Evolutionary conservation across 2,888 invertebrate genomes (phyloP).

Genomic region (Odontocolon sp.): DNA sequence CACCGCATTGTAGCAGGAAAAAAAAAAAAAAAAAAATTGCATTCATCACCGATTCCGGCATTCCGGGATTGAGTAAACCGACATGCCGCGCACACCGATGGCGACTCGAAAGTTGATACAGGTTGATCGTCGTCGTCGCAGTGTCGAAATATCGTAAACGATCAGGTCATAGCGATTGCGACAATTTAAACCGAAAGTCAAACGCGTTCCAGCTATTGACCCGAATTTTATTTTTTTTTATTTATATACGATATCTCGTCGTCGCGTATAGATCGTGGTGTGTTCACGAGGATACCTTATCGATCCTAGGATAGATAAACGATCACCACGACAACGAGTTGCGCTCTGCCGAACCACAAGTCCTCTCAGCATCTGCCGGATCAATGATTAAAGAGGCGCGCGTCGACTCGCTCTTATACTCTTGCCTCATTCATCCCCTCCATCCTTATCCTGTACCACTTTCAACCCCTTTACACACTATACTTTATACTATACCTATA

Average conservation of each 20-base stretch:
- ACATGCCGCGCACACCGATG: too few species aligned
- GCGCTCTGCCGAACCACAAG: constrained; percentile 1
- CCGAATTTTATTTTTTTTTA: too few species aligned
- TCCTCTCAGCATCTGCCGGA: constrained; percentile 46
- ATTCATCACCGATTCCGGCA: not conserved
- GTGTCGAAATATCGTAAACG: not conserved
- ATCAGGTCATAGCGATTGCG: not conserved
- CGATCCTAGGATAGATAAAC: not conserved
- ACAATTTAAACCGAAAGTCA: not conserved
- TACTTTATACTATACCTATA: not conserved
- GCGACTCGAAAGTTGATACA: not conserved
- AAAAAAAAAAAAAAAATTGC: not conserved
- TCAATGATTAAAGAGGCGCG: constrained; percentile 60
- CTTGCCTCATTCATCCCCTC: constrained; percentile 5
- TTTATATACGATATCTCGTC: too few species aligned
- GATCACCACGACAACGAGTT: constrained; percentile 3
- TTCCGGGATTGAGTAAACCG: not conserved
- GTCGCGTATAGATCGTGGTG: not conserved
- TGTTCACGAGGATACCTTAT: not conserved
- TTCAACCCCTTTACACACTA: not conserved
- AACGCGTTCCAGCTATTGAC: too few species aligned
- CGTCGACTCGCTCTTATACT: constrained; percentile 25
- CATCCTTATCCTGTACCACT: not conserved
- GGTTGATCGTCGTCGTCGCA: not conserved
- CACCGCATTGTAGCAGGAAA: too few species aligned